These are phyloP conservation scores for Sciurus niger DNA, from an alignment of 2,113 vertebrate genomes.

Conservation along the genomic window DNA sequence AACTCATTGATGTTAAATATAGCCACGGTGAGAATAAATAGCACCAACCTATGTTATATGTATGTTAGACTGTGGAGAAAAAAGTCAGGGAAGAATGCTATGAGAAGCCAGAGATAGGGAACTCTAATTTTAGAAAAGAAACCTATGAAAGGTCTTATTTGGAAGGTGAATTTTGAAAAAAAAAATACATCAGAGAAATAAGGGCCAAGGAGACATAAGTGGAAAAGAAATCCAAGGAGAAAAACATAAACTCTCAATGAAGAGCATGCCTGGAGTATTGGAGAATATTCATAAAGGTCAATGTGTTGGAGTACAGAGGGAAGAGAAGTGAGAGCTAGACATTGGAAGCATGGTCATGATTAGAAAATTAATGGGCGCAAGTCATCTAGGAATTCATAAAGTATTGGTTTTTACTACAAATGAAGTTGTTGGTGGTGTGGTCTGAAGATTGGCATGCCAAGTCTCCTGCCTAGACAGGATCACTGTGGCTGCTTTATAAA, in stretches of 20 bases:
- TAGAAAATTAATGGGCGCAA: background rate
- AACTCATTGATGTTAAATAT: background rate
- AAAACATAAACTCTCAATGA: background rate
- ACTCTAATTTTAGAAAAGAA: background rate
- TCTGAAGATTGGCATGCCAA: background rate
- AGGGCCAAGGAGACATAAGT: background rate
- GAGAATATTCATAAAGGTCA: background rate
- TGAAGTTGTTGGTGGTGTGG: background rate
- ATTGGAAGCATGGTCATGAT: background rate
- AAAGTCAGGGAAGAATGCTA: background rate
- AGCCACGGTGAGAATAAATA: rapidly evolving
- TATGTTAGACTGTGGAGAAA: background rate
- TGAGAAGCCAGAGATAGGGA: background rate
- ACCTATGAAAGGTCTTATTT: background rate
- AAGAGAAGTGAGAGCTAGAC: background rate
- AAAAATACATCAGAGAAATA: background rate
- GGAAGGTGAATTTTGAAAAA: background rate
- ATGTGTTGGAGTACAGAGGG: background rate
- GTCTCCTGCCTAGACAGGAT: background rate
- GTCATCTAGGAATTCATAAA: background rate
- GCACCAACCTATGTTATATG: rapidly evolving
- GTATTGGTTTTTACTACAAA: background rate
- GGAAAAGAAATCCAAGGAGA: background rate
- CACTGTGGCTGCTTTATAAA: background rate
- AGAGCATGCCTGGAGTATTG: background rate